A percentile compares a stretch with the other conserved stretches of the same genome.
Conservation (phyloP, 2,888 invertebrate species). For the Noctua janthina region DNA sequence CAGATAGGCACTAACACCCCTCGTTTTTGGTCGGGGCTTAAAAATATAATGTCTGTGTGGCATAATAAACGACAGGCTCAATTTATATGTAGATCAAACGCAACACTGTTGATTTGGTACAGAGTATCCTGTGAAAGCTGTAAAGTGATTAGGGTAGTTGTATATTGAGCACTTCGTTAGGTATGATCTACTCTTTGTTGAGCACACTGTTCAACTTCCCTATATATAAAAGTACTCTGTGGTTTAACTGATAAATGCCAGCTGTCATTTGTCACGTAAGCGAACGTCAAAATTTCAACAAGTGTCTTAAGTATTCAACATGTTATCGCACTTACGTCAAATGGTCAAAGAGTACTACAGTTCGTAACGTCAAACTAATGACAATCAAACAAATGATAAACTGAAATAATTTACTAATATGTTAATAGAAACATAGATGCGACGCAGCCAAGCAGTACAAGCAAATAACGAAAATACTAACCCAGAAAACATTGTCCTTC, state of each 20-base stretch:
- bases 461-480: background rate
- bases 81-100: too few relatives aligned
- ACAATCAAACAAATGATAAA: background rate
- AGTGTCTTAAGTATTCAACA: background rate
- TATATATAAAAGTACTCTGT: too few relatives aligned
- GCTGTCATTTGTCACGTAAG: background rate
- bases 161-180: too few relatives aligned
- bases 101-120: too few relatives aligned
- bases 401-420: background rate
- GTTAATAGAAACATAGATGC: background rate
- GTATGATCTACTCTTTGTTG: too few relatives aligned
- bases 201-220: background rate
- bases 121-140: too few relatives aligned
- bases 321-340: too few relatives aligned
- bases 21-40: background rate
- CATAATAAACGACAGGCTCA: too few relatives aligned
- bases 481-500: conserved; percentile 56
- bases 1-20: too few relatives aligned
- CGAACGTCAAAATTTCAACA: conserved; percentile 1
- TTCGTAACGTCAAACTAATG: background rate
- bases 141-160: too few relatives aligned
- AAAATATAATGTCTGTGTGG: background rate
- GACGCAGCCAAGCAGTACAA: background rate
- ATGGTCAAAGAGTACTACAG: background rate
- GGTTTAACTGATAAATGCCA: background rate